These are phyloP conservation scores for Saxicola maurus DNA, from an alignment of 2,797 vertebrate genomes.

Conservation along the genomic window DNA sequence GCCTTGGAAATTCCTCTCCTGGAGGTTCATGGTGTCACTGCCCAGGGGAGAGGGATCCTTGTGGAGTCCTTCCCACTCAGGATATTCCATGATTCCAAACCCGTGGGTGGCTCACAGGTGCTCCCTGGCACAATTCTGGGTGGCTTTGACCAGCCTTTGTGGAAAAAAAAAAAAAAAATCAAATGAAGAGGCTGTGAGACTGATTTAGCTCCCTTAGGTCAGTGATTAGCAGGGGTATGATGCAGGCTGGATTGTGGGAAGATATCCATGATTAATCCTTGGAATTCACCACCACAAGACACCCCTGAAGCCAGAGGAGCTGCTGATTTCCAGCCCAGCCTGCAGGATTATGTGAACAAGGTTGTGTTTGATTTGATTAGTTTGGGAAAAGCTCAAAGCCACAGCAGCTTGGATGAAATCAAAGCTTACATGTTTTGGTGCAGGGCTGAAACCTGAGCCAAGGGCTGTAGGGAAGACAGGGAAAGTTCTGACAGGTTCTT, in stretches of 20 bases:
- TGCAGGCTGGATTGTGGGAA: not conserved
- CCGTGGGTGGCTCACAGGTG: accelerated
- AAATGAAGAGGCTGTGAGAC: not conserved
- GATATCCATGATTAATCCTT: not conserved
- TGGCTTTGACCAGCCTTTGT: not conserved
- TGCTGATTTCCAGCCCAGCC: not conserved
- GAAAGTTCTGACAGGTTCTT: not conserved
- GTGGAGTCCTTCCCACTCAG: not conserved
- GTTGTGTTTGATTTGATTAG: not conserved
- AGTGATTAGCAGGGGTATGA: not conserved
- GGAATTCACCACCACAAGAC: not conserved
- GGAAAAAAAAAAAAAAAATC: accelerated
- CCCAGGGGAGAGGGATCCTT: not conserved
- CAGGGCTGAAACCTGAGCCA: not conserved
- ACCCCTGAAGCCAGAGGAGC: not conserved
- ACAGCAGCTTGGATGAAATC: not conserved
- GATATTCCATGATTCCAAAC: not conserved
- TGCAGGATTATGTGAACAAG: not conserved
- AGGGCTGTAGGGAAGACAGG: not conserved
- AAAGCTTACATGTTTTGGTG: not conserved
- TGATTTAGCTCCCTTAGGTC: not conserved
- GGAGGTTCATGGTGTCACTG: not conserved
- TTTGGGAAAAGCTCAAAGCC: slow-evolving; percentile 1
- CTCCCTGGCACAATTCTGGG: not conserved
- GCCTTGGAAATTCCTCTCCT: not conserved